Percentiles rank a stretch among this genome's conserved stretches.
Evolutionary conservation across 2,797 vertebrate genomes (phyloP).

Genomic region (Alfaro cultratus): DNA sequence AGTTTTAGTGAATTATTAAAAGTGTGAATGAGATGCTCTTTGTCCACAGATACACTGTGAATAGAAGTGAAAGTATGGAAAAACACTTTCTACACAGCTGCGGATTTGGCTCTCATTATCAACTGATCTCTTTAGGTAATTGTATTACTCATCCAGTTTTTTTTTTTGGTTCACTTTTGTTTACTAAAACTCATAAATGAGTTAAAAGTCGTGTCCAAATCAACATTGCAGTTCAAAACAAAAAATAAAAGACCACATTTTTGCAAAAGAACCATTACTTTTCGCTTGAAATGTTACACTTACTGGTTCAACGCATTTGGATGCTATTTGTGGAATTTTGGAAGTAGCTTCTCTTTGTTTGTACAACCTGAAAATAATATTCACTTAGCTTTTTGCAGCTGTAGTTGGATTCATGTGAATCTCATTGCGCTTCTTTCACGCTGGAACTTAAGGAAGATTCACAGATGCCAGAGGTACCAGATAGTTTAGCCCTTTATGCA

Average conservation of each 20-base stretch:
- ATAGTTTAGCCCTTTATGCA: too few relatives aligned
- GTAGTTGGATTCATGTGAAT: too few relatives aligned
- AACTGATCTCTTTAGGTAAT: neutral
- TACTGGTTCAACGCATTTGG: neutral
- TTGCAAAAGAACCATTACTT: neutral
- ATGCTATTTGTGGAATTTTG: neutral
- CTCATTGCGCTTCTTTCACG: too few relatives aligned
- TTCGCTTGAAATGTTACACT: neutral
- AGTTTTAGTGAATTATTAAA: constrained; percentile 1
- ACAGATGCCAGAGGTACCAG: too few relatives aligned
- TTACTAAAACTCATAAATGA: neutral
- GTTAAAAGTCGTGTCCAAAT: neutral
- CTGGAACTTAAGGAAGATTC: too few relatives aligned
- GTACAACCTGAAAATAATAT: too few relatives aligned
- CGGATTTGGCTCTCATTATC: neutral
- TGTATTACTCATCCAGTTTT: neutral
- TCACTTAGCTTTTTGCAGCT: too few relatives aligned
- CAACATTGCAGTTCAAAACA: neutral
- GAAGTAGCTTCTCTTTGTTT: too few relatives aligned
- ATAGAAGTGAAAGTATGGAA: neutral
- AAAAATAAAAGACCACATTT: neutral
- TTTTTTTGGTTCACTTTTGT: neutral
- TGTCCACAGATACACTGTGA: neutral
- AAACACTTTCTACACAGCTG: neutral
- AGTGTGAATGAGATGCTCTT: neutral